These are phyloP conservation scores for Eremobia ochroleuca DNA, from an alignment of 2,888 invertebrate species.

Conservation along the genomic window DNA sequence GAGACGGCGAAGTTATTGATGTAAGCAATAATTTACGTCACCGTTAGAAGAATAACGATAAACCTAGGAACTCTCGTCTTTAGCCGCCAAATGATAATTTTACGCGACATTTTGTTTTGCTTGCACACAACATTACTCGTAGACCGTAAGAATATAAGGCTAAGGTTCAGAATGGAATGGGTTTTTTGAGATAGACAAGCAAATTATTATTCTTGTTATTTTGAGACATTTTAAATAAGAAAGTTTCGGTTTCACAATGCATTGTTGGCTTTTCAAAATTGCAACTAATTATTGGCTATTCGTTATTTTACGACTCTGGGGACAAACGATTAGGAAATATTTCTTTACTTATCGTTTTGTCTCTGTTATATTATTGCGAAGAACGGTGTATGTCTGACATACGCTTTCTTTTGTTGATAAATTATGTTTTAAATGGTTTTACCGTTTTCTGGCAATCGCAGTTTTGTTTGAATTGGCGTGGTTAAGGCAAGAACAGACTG, in stretches of 20 bases:
- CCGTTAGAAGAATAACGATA: slow-evolving; percentile 23
- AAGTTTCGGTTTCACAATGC: slow-evolving; percentile 70
- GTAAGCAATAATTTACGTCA: slow-evolving; percentile 24
- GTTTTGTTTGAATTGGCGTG: slow-evolving; percentile 8
- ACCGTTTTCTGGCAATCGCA: slow-evolving; percentile 30
- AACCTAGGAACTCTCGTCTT: slow-evolving; percentile 39
- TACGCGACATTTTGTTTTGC: slow-evolving; percentile 11
- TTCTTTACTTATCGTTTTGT: slow-evolving; percentile 58
- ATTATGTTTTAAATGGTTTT: slow-evolving; percentile 51
- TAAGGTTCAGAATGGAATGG: slow-evolving; percentile 31
- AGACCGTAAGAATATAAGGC: fast-evolving
- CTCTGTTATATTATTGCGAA: slow-evolving; percentile 61
- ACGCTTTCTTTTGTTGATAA: slow-evolving; percentile 68
- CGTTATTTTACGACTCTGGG: slow-evolving; percentile 64
- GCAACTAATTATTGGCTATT: slow-evolving; percentile 74
- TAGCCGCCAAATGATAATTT: slow-evolving; percentile 30
- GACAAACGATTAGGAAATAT: slow-evolving; percentile 70
- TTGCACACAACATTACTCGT: background rate
- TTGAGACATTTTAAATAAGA: slow-evolving; percentile 56
- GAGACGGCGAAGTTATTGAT: slow-evolving; percentile 7
- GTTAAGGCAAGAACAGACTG: slow-evolving; percentile 13
- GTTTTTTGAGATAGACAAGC: background rate
- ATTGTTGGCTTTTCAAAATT: slow-evolving; percentile 71
- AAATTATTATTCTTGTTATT: slow-evolving; percentile 31
- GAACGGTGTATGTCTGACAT: slow-evolving; percentile 46